These are phyloP conservation scores for Probaryconus sp. DNA, from an alignment of 1,140 invertebrate genomes.

Conservation along the genomic window DNA sequence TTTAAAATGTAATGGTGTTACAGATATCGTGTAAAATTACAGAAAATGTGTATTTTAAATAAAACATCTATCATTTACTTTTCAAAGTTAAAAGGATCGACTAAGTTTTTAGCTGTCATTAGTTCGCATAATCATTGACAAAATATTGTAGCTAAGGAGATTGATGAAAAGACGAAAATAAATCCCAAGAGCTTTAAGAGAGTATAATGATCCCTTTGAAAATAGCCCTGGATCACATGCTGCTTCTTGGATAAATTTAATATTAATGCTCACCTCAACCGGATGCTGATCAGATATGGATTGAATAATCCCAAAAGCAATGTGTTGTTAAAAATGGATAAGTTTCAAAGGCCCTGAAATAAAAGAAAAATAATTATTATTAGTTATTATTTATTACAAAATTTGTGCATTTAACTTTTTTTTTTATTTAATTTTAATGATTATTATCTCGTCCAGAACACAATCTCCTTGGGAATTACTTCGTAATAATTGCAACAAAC, in stretches of 20 bases:
- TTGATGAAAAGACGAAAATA: too few relatives aligned
- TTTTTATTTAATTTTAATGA: too few relatives aligned
- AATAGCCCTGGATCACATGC: conserved; percentile 40
- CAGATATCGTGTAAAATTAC: conserved; percentile 53
- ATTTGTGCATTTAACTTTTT: too few relatives aligned
- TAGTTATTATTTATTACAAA: too few relatives aligned
- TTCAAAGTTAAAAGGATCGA: not conserved
- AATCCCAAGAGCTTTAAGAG: too few relatives aligned
- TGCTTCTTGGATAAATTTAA: conserved; percentile 36
- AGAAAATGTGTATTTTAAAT: conserved; percentile 56
- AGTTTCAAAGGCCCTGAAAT: conserved; percentile 35
- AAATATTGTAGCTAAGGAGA: too few relatives aligned
- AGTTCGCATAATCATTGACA: too few relatives aligned
- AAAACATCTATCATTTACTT: conserved; percentile 27
- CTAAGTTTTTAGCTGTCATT: not conserved
- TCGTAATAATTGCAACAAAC: conserved; percentile 18
- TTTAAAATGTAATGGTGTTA: conserved; percentile 56
- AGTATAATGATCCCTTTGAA: not conserved
- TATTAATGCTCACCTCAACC: conserved; percentile 16
- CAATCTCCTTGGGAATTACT: conserved; percentile 34
- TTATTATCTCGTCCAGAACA: too few relatives aligned
- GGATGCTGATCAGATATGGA: conserved; percentile 42
- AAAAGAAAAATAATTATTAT: too few relatives aligned
- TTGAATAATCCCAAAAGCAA: conserved; percentile 43
- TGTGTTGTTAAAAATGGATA: conserved; percentile 32